phyloP scores from a whole-genome alignment of 2,888 invertebrate genomes.

The Phytoseiulus persimilis region DNA sequence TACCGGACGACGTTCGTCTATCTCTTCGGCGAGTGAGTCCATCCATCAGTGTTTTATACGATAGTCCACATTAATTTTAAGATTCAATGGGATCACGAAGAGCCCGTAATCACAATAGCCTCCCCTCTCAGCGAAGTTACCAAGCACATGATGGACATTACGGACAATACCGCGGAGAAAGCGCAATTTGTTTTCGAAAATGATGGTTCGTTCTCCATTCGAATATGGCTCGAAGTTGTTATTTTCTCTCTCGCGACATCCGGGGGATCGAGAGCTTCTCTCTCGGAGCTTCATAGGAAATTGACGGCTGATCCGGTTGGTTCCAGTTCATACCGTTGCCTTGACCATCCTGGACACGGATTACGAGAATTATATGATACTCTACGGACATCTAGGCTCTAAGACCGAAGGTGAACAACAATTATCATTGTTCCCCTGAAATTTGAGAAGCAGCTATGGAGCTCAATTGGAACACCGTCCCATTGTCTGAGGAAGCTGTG shows the following conservation, averaged over 20 bases:
- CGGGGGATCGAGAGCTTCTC: too few relatives aligned
- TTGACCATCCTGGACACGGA: neutral
- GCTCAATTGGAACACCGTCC: too few relatives aligned
- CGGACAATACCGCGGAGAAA: neutral
- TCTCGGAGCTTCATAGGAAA: neutral
- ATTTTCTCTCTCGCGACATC: too few relatives aligned
- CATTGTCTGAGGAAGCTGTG: too few relatives aligned
- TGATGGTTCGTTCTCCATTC: too few relatives aligned
- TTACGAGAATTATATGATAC: neutral
- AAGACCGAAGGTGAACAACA: neutral
- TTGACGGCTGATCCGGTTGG: neutral
- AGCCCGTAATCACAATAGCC: neutral
- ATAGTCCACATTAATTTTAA: too few relatives aligned
- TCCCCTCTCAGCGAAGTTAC: neutral
- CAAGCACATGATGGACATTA: neutral
- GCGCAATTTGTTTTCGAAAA: neutral
- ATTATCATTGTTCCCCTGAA: too few relatives aligned
- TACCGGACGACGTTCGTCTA: neutral
- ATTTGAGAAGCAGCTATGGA: too few relatives aligned
- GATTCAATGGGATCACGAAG: neutral
- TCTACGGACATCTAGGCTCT: neutral
- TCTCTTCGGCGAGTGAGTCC: neutral
- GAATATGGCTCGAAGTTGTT: too few relatives aligned
- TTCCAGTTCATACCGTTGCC: constrained; percentile 14
- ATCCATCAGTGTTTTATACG: neutral